phyloP scores from a whole-genome alignment of 37 sponge, comb jelly and placozoan genomes.

The Aplysina aerophoba region DNA sequence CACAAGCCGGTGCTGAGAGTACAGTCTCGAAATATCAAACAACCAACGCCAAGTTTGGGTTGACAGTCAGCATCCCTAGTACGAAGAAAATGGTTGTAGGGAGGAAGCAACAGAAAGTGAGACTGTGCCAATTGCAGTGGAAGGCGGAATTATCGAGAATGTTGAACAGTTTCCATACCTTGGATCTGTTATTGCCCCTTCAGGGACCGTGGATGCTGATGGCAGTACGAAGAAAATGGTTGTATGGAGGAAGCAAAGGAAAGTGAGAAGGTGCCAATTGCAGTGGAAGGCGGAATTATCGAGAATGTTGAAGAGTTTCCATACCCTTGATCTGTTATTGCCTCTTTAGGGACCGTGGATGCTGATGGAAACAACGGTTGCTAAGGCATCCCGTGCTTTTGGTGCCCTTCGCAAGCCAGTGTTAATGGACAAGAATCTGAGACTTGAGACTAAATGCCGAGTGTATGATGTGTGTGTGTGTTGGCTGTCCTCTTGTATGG shows the following conservation, averaged over 20 bases:
- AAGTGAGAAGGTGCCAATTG: too few relatives aligned
- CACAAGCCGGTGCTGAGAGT: background rate
- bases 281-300: too few relatives aligned
- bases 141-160: background rate
- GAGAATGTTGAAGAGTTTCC: too few relatives aligned
- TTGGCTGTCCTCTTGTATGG: background rate
- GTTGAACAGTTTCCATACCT: background rate
- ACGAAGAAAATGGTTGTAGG: too few relatives aligned
- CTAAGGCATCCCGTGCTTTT: background rate
- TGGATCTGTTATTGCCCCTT: background rate
- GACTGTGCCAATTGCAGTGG: background rate
- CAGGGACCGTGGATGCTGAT: background rate
- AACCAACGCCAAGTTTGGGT: too few relatives aligned
- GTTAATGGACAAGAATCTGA: background rate
- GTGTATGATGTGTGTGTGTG: background rate
- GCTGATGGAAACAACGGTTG: background rate
- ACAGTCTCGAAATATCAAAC: too few relatives aligned
- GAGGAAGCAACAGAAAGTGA: too few relatives aligned
- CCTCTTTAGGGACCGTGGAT: too few relatives aligned
- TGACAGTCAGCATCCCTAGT: too few relatives aligned
- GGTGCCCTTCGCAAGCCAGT: background rate
- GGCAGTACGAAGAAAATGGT: too few relatives aligned
- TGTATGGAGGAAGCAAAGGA: too few relatives aligned
- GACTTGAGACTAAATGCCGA: background rate
- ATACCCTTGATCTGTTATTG: too few relatives aligned